Base-by-base conservation (phyloP, 2,888 invertebrate genomes). In the Corythucha ciliata region DNA sequence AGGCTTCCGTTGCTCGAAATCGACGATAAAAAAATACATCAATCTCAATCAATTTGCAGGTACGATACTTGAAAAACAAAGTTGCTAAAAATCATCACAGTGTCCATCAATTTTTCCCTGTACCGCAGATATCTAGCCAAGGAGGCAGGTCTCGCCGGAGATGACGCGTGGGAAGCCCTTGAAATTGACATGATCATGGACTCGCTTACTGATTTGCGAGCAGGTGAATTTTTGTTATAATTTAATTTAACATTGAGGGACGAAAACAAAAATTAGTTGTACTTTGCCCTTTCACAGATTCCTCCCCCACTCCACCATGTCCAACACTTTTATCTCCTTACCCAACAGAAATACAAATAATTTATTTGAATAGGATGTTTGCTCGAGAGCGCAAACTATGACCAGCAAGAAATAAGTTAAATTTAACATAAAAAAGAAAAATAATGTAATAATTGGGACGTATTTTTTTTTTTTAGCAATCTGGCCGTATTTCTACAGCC, bases 121-220 rank as follows among this genome's bases (percentile, higher is more conserved):
- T 62, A 63, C 42, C 61, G 60, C 48, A 60, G 57, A 18, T 65
- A 61, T 51, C 55, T 65, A 12, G 65, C 61, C 4, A 59, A 60
- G 41, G 58, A 62, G 45, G 60, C 57, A 14, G 57, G 58, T 16
- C 45, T 61, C 25, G 44, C 47, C 10, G 61, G 61, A 0, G 56
- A 49, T 5, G 45, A 57, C 33, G 57, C 53, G 21, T 57, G 58
- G 58, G 61, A 61, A 46, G 40, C 48, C 29, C 48, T 60, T 6
- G 57, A 59, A 51, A 60, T 61, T 36, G 61, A 61, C 36, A 55
- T 57, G 22, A 45, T 55, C 18, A 58, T 60, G 10, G 61, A 61
- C 34, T 58, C 58, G 16, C 45, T 61, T n/a, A 52, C 48, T 14
- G 61, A 61, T 27, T 53, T 61, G 41, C 52, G 61, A 12, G 44